Conservation (phyloP, 1,140 invertebrate genomes). For the Musca vetustissima region DNA sequence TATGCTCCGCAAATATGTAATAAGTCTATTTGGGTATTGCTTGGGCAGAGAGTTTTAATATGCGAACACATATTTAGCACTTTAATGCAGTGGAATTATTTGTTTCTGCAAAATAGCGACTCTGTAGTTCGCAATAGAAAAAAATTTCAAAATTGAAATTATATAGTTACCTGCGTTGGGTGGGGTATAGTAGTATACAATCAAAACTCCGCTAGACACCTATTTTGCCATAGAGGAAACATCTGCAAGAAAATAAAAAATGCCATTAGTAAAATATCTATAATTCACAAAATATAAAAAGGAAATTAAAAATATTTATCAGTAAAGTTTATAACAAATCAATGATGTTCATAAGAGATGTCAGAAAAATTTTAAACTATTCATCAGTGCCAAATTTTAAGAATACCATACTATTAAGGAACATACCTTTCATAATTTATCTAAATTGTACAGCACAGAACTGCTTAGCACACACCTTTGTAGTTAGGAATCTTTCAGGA, state of each 20-base stretch:
- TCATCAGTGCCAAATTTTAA: conserved; percentile 19
- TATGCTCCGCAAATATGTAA: conserved; percentile 51
- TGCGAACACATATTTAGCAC: conserved; percentile 53
- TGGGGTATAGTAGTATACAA: too few species aligned
- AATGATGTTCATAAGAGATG: conserved; percentile 35
- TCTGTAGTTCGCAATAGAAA: conserved; percentile 33
- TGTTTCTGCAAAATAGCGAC: conserved; percentile 52
- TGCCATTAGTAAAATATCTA: not conserved
- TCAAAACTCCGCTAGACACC: too few species aligned
- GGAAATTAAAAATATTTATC: conserved; percentile 30
- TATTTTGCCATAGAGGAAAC: too few species aligned
- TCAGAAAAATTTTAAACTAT: conserved; percentile 1
- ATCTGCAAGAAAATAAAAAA: conserved; percentile 15
- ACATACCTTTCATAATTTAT: too few species aligned
- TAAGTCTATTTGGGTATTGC: conserved; percentile 49
- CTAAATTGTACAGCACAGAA: too few species aligned
- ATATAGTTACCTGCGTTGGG: not conserved
- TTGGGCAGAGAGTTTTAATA: conserved; percentile 48
- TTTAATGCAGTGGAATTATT: conserved; percentile 49
- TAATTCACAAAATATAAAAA: not conserved
- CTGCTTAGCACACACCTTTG: too few species aligned
- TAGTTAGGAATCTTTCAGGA: too few species aligned
- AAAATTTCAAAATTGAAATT: too few species aligned
- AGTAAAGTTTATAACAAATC: not conserved
- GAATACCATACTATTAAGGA: too few species aligned